Percentiles rank a stretch among this genome's conserved stretches.
Conservation (phyloP, 1,140 invertebrate species). For the Cataglyphis hispanica region DNA sequence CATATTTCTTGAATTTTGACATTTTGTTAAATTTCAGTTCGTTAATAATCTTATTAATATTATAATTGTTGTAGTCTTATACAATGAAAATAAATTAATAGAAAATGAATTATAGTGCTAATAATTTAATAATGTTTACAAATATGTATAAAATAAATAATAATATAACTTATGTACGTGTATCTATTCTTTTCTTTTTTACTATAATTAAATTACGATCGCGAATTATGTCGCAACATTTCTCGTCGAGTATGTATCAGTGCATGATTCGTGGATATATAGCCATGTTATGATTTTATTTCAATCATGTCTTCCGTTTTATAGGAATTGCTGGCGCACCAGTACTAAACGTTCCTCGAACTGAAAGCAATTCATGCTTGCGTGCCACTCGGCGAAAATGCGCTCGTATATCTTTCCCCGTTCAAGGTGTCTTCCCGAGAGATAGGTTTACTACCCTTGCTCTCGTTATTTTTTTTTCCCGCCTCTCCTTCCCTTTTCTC, state of each 20-base stretch:
- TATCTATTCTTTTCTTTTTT: not conserved
- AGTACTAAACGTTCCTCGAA: conserved; percentile 57
- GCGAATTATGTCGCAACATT: conserved; percentile 4
- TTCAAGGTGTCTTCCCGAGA: conserved; percentile 68
- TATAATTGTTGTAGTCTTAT: not conserved
- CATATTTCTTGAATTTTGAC: not conserved
- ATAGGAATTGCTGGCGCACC: conserved; percentile 43
- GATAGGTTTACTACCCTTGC: conserved; percentile 69
- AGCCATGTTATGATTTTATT: conserved; percentile 49
- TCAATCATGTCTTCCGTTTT: conserved; percentile 49
- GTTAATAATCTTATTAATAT: no score
- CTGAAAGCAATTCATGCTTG: conserved; percentile 55
- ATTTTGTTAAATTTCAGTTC: not conserved
- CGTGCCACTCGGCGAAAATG: conserved; percentile 67
- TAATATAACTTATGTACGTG: not conserved
- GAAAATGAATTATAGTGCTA: not conserved
- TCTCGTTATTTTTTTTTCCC: conserved; percentile 33
- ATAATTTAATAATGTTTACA: not conserved
- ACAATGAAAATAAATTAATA: not conserved
- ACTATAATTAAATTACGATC: not conserved
- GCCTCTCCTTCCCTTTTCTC: no score
- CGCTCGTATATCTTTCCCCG: conserved; percentile 71
- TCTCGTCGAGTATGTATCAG: conserved; percentile 15
- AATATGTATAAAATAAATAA: not conserved
- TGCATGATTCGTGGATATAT: not conserved